phyloP scores from a whole-genome alignment of 2,113 vertebrate genomes.

The Bos javanicus region DNA sequence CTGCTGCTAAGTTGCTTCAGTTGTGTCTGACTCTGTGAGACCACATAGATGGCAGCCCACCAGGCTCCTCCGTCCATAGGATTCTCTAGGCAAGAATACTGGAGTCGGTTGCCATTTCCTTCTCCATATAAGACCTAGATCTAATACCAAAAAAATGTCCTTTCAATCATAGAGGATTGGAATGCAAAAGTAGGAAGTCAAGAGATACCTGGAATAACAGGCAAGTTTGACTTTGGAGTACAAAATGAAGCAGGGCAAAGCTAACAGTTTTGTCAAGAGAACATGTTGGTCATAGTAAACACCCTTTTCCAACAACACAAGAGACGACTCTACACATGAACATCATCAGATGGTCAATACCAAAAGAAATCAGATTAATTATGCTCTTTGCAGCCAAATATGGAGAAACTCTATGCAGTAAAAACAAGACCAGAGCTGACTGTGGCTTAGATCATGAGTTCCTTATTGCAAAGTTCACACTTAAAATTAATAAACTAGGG shows the following conservation, averaged over 20 bases:
- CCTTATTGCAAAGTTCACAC: too few species aligned
- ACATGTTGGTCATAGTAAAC: background rate
- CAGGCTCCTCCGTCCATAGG: background rate
- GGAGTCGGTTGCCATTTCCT: background rate
- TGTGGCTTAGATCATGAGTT: too few species aligned
- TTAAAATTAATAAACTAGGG: too few species aligned
- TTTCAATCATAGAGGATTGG: background rate
- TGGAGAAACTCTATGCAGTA: background rate
- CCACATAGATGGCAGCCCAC: background rate
- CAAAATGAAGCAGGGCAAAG: background rate
- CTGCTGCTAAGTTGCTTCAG: background rate
- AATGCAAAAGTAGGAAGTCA: background rate
- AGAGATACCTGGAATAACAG: background rate
- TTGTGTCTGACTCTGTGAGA: background rate
- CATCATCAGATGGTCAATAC: background rate
- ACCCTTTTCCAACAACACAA: background rate
- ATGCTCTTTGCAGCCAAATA: background rate
- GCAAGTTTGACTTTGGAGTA: background rate
- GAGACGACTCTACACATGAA: background rate
- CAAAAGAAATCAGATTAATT: background rate
- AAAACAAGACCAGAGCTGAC: background rate
- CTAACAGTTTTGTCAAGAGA: background rate
- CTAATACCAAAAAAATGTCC: background rate
- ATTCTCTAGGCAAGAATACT: background rate
- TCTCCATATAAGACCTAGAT: background rate